phyloP scores from a whole-genome alignment of 2,797 vertebrate genomes.

The Dermochelys coriacea region DNA sequence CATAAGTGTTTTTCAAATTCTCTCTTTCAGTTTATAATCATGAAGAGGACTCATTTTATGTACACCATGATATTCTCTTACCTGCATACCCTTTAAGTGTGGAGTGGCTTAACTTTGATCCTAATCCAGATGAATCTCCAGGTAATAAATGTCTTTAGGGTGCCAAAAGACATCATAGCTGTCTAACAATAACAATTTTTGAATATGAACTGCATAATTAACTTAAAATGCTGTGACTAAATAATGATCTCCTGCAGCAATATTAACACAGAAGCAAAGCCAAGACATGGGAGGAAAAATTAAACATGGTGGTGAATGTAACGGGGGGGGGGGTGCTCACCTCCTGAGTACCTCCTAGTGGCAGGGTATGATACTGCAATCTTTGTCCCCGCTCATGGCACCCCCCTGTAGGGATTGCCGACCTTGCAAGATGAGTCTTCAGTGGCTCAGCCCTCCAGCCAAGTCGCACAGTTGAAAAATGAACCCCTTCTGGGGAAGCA shows the following conservation, averaged over 20 bases:
- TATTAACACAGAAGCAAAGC: not conserved
- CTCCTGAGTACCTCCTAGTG: not conserved
- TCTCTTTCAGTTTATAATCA: conserved; percentile 92
- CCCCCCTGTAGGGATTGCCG: not conserved
- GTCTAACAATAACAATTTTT: not conserved
- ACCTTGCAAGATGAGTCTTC: not conserved
- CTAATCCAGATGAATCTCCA: conserved; percentile 87
- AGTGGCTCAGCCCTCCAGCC: not conserved
- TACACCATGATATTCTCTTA: conserved; percentile 95
- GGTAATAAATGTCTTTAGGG: conserved; percentile 77
- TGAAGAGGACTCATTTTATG: conserved; percentile 93
- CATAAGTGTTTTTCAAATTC: not conserved
- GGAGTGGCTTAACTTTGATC: conserved; percentile 98
- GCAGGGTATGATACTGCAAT: not conserved
- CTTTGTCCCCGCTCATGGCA: not conserved
- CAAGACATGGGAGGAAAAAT: not conserved
- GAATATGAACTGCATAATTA: not conserved
- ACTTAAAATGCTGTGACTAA: not conserved
- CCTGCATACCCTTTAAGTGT: conserved; percentile 95
- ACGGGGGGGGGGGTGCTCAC: not conserved
- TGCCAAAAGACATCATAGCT: not conserved
- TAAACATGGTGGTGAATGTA: not conserved
- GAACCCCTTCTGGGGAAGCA: not conserved
- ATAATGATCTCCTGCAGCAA: not conserved
- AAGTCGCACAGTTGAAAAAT: not conserved